phyloP scores from a whole-genome alignment of 1,140 invertebrate species.

The Mya arenaria region DNA sequence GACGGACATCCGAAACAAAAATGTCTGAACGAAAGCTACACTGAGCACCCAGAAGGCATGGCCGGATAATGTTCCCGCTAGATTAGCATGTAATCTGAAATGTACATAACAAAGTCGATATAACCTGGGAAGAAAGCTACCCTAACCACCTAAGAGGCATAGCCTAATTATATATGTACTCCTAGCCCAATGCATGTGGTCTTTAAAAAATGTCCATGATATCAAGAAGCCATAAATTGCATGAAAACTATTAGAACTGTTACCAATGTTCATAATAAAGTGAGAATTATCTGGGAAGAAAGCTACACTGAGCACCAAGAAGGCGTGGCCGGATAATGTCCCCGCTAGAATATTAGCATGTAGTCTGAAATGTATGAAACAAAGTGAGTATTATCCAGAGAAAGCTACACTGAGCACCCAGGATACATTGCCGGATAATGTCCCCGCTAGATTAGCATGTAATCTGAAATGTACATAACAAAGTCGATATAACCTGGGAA shows the following conservation, averaged over 20 bases:
- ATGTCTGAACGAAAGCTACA: slow-evolving; percentile 95
- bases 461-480: slow-evolving; percentile 92
- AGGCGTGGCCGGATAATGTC: too few species aligned
- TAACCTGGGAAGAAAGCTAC: slow-evolving; percentile 96
- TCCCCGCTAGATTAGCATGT: slow-evolving; percentile 94
- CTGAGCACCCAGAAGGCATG: slow-evolving; percentile 98
- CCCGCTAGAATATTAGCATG: too few species aligned
- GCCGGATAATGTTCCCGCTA: slow-evolving; percentile 95
- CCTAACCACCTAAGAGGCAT: slow-evolving; percentile 97
- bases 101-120: slow-evolving; percentile 94
- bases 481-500: slow-evolving; percentile 95
- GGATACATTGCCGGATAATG: slow-evolving; percentile 96
- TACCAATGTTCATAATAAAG: too few species aligned
- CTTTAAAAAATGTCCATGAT: too few species aligned
- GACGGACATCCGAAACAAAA: too few species aligned
- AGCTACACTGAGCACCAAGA: too few species aligned
- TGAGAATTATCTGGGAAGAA: too few species aligned
- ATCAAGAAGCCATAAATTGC: too few species aligned
- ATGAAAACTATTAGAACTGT: too few species aligned
- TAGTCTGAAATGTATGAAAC: slow-evolving; percentile 89
- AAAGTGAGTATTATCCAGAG: slow-evolving; percentile 94
- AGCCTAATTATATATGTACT: slow-evolving; percentile 96
- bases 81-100: slow-evolving; percentile 92
- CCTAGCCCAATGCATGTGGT: too few species aligned
- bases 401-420: slow-evolving; percentile 98